Evolutionary conservation across 2,888 invertebrate species (phyloP), one percentile per base, ranked within the genome.

Genomic region (Megamerina dolium): DNA sequence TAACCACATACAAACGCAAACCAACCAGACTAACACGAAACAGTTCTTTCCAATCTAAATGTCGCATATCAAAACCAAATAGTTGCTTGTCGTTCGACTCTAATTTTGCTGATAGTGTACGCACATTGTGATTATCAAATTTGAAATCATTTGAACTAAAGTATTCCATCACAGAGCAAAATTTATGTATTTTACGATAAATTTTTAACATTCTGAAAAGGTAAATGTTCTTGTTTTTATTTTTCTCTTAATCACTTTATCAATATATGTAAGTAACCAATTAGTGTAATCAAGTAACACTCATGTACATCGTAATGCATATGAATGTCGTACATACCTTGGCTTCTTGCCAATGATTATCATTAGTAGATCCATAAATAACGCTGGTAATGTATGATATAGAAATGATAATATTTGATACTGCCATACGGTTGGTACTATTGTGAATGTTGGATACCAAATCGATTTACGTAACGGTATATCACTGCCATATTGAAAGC

Each of bases 181-280:
- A 85, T 66, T 85, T 86, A 68, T 89, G 85, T 42, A 94, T 80
- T 68, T 88, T 89, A 48, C 77, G 78, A 68, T 91, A 91, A 43
- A 87, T 80, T 59, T 82, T 84, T 60, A 88, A 72, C 77, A 91
- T 79, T 72, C 85, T 92, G 47, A 23, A 23, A n/a, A n/a, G n/a
- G n/a, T n/a, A n/a, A n/a, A n/a, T n/a, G n/a, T n/a, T n/a, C n/a
- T n/a, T n/a, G n/a, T n/a, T n/a, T n/a, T n/a, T n/a, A n/a, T n/a
- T n/a, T n/a, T n/a, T n/a, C n/a, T n/a, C n/a, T n/a, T n/a, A n/a
- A n/a, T n/a, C n/a, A n/a, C n/a, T n/a, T n/a, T n/a, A n/a, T n/a
- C n/a, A n/a, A n/a, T n/a, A n/a, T n/a, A n/a, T n/a, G n/a, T n/a
- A n/a, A n/a, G n/a, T n/a, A n/a, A n/a, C n/a, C n/a, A n/a, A n/a